phyloP scores from a whole-genome alignment of 2,888 invertebrate species.

The Copidosoma aretas region DNA sequence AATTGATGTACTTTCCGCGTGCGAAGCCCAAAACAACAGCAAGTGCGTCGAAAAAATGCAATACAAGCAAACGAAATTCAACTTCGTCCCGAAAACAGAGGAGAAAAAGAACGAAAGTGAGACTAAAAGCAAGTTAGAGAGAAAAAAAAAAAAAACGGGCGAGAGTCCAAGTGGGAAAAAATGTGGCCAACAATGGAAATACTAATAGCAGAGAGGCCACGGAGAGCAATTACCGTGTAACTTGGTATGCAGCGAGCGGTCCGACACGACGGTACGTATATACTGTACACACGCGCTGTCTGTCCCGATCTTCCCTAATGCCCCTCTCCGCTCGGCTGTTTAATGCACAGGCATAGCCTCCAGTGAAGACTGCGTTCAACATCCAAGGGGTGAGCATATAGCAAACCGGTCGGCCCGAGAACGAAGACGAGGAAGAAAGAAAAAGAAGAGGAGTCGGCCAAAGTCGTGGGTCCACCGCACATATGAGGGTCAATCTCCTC shows the following conservation, averaged over 20 bases:
- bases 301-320: slow-evolving; percentile 29
- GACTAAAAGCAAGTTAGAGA: not conserved
- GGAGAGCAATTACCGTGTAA: slow-evolving; percentile 29
- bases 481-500: slow-evolving; percentile 59
- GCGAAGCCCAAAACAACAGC: not conserved
- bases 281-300: not conserved
- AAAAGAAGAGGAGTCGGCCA: not conserved
- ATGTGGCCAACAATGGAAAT: slow-evolving; percentile 16
- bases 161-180: not conserved
- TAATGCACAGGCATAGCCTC: slow-evolving; percentile 35
- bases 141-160: not conserved
- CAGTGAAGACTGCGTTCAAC: slow-evolving; percentile 58
- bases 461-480: not conserved
- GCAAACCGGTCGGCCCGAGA: slow-evolving; percentile 56
- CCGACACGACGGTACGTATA: not conserved
- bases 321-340: not conserved
- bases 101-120: not conserved
- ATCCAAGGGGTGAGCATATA: slow-evolving; percentile 52
- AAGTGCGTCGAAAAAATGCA: not conserved
- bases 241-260: slow-evolving; percentile 21
- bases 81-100: not conserved
- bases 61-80: not conserved
- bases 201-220: slow-evolving; percentile 19
- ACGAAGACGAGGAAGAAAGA: not conserved
- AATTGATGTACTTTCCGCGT: not conserved